These are phyloP conservation scores for Epirrhoe alternata DNA, from an alignment of 2,888 invertebrate species.

Conservation along the genomic window DNA sequence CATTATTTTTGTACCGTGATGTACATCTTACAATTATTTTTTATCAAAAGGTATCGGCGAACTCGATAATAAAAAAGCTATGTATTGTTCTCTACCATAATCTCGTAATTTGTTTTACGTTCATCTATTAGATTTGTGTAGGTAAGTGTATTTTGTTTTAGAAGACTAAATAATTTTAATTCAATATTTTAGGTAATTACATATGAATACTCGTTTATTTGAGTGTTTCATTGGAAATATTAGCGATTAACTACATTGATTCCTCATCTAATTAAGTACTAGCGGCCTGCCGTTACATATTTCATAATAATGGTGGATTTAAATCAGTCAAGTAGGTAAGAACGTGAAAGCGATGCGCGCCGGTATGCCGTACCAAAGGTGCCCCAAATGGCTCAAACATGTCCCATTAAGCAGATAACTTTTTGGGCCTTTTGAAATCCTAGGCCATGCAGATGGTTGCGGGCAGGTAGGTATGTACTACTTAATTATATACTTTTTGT, in stretches of 20 bases:
- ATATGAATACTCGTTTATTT: slow-evolving; percentile 65
- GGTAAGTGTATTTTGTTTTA: slow-evolving; percentile 53
- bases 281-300: too few species aligned
- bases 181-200: slow-evolving; percentile 46
- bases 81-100: background rate
- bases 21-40: background rate
- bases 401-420: too few species aligned
- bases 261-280: too few species aligned
- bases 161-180: slow-evolving; percentile 68
- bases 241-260: background rate
- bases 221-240: slow-evolving; percentile 35
- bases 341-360: too few species aligned
- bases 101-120: background rate
- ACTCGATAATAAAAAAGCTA: background rate
- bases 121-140: background rate
- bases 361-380: too few species aligned
- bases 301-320: too few species aligned
- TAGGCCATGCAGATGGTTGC: too few species aligned
- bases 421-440: too few species aligned
- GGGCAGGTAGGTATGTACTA: too few species aligned
- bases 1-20: background rate
- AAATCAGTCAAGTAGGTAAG: too few species aligned
- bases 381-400: too few species aligned
- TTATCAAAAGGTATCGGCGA: background rate
- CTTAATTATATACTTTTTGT: too few species aligned